Base-by-base conservation (phyloP, 2,888 invertebrate species). In the Magallana nippona region DNA sequence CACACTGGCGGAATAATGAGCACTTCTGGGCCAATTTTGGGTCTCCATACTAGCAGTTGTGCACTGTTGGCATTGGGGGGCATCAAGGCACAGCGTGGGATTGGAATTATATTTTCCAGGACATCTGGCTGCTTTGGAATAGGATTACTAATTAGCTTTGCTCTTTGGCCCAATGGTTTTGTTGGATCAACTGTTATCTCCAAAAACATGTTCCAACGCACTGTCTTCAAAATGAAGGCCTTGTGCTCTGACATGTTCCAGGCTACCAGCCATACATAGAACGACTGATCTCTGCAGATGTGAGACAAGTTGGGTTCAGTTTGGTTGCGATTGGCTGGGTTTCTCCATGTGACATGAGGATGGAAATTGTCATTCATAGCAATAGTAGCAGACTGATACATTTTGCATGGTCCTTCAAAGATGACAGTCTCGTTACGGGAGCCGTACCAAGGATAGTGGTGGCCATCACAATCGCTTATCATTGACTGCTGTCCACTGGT, bases 351-450 rank as follows among this genome's bases (percentile, higher is more conserved):
- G 55, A 94, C 93, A 83, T 94, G 93, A 8, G 94, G 94, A 87
- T 94, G 94, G 90, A 94, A 94, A 89, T 94, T 94, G 88, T 94
- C 94, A 87, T 93, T 94, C 94, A 94, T 94, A 82, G 91, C 91
- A 32, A 94, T 90, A 1, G 91, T 92, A 32, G 93, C 91, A 5
- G 90, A 90, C 83, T 92, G 92, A 81, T 90, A 91, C 86, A 89
- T 89, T 27, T 91, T 89, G 63, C 92, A 91, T 1, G 94, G 93
- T 8, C 94, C 94, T 78, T 91, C 90, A 82, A 94, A 90, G 13
- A 93, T 90, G 19, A 90, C 91, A 1, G 94, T 92, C 88, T 94
- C 94, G 63, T 93, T 92, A 2, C 92, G 88, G 55, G 92, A 93
- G 8, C 94, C 94, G 85, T 94, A 94, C 94, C 94, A 94, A 0